These are phyloP conservation scores for Chiridota heheva DNA, from an alignment of 35 echinoderm and acorn worm genomes.

Conservation along the genomic window DNA sequence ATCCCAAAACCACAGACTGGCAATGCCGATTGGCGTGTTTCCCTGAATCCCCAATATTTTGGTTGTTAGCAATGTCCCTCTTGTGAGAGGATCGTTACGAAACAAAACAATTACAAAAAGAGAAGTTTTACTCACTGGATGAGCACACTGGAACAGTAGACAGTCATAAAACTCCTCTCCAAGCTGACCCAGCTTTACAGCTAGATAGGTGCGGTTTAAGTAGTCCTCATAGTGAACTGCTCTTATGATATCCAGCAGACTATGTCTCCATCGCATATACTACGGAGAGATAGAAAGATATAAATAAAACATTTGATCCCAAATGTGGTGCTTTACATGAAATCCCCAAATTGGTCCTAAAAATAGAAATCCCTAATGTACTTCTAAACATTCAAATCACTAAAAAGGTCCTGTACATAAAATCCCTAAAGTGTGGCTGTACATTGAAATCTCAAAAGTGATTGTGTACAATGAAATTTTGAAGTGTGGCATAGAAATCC, in stretches of 20 bases:
- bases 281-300: conserved; percentile 30
- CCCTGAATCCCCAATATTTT: background rate
- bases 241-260: conserved; percentile 77
- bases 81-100: background rate
- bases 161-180: conserved; percentile 91
- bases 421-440: background rate
- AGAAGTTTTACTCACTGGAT: conserved; percentile 45
- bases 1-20: no score
- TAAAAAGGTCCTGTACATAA: background rate
- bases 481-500: background rate
- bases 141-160: conserved; percentile 84
- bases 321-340: background rate
- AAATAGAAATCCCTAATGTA: background rate
- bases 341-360: background rate
- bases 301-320: background rate
- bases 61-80: background rate
- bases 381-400: background rate
- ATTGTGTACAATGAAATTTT: no score
- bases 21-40: background rate
- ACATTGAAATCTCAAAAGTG: background rate
- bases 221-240: conserved; percentile 78
- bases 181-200: conserved; percentile 79
- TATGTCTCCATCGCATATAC: conserved; percentile 65
- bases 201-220: conserved; percentile 57
- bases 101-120: background rate